A percentile compares a stretch with the other conserved stretches of the same genome.
Evolutionary conservation across 2,797 vertebrate genomes (phyloP).

Genomic region (Phoebastria nigripes): DNA sequence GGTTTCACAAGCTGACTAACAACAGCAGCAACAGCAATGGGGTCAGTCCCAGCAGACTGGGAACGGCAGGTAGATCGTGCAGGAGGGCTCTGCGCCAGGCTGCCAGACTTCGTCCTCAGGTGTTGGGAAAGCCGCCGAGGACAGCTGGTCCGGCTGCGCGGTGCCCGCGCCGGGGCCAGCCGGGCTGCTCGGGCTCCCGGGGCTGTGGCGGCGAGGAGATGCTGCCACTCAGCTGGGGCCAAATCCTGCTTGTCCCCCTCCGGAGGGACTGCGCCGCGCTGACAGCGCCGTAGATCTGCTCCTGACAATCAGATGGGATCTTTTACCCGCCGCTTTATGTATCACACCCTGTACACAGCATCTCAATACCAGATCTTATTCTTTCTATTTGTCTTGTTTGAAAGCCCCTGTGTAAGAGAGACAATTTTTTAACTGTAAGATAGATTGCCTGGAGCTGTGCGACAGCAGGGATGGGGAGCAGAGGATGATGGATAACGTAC

Average conservation of each 20-base stretch:
- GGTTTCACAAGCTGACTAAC: neutral
- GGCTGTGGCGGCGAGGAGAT: neutral
- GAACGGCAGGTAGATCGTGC: neutral
- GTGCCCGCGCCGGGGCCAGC: rapidly evolving
- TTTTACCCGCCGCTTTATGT: neutral
- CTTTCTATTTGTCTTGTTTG: slow-evolving; percentile 66
- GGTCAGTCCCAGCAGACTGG: neutral
- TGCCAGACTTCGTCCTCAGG: neutral
- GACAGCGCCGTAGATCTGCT: neutral
- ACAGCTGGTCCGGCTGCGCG: rapidly evolving
- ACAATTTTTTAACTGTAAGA: slow-evolving; percentile 66
- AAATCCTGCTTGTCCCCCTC: neutral
- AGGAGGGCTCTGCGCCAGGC: neutral
- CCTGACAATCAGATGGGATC: neutral
- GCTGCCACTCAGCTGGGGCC: rapidly evolving
- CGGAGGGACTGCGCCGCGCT: rapidly evolving
- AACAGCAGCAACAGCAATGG: neutral
- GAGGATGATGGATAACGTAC: slow-evolving; percentile 38
- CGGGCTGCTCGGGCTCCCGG: rapidly evolving
- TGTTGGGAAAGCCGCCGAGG: rapidly evolving
- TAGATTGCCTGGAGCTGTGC: slow-evolving; percentile 59
- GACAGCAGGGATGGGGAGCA: slow-evolving; percentile 39
- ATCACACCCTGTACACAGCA: slow-evolving; percentile 18
- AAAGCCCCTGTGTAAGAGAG: slow-evolving; percentile 66
- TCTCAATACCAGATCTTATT: slow-evolving; percentile 40